Conservation (phyloP, 1,140 invertebrate species). For the Phortica variegata region DNA sequence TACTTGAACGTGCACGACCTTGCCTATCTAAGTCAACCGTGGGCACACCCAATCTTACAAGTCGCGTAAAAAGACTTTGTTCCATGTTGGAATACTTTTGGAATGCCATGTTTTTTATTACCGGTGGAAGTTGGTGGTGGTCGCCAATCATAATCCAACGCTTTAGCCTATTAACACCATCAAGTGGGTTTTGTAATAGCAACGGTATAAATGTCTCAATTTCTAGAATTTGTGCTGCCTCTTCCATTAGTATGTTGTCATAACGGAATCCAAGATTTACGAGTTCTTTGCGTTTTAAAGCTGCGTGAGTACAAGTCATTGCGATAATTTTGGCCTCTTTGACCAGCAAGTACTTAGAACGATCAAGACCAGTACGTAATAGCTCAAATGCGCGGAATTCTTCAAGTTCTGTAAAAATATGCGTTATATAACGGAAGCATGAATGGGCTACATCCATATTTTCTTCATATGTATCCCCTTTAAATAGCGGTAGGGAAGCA, state of each 20-base stretch:
- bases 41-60: conserved; percentile 94
- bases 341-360: conserved; percentile 94
- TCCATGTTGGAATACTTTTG: conserved; percentile 99
- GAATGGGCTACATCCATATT: conserved; percentile 90
- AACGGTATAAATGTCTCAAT: conserved; percentile 99
- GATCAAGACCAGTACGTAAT: conserved; percentile 88
- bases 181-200: conserved; percentile 94
- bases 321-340: conserved; percentile 99
- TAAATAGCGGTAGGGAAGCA: conserved; percentile 91
- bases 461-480: conserved; percentile 74
- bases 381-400: conserved; percentile 98
- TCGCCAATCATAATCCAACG: conserved; percentile 99
- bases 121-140: conserved; percentile 98
- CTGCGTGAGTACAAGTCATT: conserved; percentile 99
- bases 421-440: conserved; percentile 92
- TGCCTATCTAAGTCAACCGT: conserved; percentile 97
- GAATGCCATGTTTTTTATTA: conserved; percentile 99
- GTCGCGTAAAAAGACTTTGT: conserved; percentile 94
- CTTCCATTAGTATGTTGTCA: conserved; percentile 99
- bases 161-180: conserved; percentile 93
- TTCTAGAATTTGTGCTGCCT: conserved; percentile 97
- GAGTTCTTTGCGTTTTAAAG: conserved; percentile 92
- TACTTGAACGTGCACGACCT: conserved; percentile 78
- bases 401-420: conserved; percentile 96
- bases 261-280: conserved; percentile 96